Evolutionary conservation across 2,113 vertebrate species (phyloP).

Genomic region (Macquaria ambigua): DNA sequence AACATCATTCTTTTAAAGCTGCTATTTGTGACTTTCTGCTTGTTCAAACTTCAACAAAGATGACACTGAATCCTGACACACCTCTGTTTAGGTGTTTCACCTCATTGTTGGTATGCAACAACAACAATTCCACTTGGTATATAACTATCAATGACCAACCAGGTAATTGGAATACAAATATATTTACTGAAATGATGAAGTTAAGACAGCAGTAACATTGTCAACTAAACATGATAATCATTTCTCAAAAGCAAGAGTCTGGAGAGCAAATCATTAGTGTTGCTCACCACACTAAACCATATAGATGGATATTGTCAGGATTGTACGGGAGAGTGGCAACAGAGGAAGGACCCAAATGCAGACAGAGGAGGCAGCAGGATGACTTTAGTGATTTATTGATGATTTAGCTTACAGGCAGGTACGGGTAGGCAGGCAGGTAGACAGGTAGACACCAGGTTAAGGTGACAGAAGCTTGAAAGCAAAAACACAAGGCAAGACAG

Average conservation of each 20-base stretch:
- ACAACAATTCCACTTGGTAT: too few species aligned
- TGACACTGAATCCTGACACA: not conserved
- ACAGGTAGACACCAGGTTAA: too few species aligned
- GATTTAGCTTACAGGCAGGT: too few species aligned
- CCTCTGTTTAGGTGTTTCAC: not conserved
- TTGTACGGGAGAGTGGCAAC: too few species aligned
- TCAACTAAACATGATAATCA: not conserved
- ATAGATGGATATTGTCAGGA: not conserved
- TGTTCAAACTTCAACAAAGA: not conserved
- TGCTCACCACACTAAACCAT: not conserved
- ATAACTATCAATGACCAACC: not conserved
- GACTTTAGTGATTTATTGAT: too few species aligned
- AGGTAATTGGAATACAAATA: not conserved
- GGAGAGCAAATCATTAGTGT: not conserved
- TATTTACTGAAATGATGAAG: constrained; percentile 8
- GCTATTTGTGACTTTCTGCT: not conserved
- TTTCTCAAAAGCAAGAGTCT: not conserved
- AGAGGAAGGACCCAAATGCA: too few species aligned
- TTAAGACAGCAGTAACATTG: not conserved
- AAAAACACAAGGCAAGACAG: too few species aligned
- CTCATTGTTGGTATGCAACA: not conserved
- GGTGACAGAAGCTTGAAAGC: too few species aligned
- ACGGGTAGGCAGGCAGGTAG: too few species aligned
- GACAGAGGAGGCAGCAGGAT: too few species aligned
- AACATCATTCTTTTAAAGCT: not conserved